Evolutionary conservation across 2,888 invertebrate genomes (phyloP), one percentile per base, ranked within the genome.

Genomic region (Scaptomyza parva): DNA sequence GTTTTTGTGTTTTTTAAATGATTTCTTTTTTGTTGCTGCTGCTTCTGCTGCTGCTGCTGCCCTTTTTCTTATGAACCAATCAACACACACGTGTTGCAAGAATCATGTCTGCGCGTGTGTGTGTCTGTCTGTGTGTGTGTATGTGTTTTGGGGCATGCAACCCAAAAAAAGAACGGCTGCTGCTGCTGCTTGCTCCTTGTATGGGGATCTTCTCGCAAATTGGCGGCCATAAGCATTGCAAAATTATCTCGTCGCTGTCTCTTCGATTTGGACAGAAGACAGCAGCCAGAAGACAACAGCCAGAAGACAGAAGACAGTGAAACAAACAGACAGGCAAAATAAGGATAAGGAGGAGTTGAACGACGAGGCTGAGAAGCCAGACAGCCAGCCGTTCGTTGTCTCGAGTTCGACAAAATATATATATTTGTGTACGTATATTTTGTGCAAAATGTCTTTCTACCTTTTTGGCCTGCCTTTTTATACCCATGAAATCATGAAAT

Each of bases 161-260:
- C 24, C 63, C 51, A 17, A 41, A 39, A 24, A 41, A n/a, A n/a
- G 12, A 60, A 24, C n/a, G 28, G 12, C 18, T 28, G 44, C n/a
- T 44, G 47, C 50, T 65, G 24, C 54, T 62, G 20, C 50, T 70
- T 3, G 81, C 79, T 81, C 84, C 83, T 81, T 83, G 77, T 83
- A 78, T 65, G 82, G 78, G 59, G 76, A 73, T 83, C 86, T 68
- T 80, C 81, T n/a, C 82, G 86, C 86, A 83, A 83, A 83, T 83
- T 83, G 82, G 82, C 80, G 86, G 82, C 82, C 82, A 83, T 83
- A 86, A 84, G 84, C 84, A 84, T 84, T 84, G 86, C 85, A 79
- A 84, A 84, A 84, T 84, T 84, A 86, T 84, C 86, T 84, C 79
- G 86, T 84, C 83, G 82, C 86, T 86, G 83, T 83, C 86, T 75